These are phyloP conservation scores for Sarcophaga caerulescens DNA, from an alignment of 2,888 invertebrate genomes.

Conservation along the genomic window DNA sequence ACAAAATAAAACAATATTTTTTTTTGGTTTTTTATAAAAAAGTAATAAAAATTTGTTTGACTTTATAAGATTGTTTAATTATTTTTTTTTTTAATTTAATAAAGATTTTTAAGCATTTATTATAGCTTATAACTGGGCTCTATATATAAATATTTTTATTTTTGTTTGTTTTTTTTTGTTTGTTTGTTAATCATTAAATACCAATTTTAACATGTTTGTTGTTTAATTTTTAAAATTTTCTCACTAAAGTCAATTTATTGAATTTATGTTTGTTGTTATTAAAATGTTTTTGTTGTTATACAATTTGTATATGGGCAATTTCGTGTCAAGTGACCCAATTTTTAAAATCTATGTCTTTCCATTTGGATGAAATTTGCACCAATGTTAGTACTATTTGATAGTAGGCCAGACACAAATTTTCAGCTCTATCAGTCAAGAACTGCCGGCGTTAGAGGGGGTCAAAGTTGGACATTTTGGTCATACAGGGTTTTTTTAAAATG, in stretches of 20 bases:
- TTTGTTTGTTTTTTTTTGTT: conserved; percentile 13
- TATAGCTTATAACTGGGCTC: conserved; percentile 63
- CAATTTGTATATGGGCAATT: background rate
- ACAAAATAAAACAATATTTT: background rate
- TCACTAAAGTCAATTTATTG: conserved; percentile 51
- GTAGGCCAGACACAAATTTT: no score
- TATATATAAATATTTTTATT: conserved; percentile 43
- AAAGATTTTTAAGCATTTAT: conserved; percentile 63
- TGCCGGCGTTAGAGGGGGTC: no score
- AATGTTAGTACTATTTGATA: no score
- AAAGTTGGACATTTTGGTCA: no score
- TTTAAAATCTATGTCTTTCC: no score
- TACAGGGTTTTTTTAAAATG: no score
- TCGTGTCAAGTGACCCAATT: no score
- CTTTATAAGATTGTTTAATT: background rate
- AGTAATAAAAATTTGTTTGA: conserved; percentile 22
- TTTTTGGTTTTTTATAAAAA: conserved; percentile 23
- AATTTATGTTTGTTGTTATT: conserved; percentile 41
- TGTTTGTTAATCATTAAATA: conserved; percentile 29
- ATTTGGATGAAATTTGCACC: no score
- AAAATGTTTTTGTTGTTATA: conserved; percentile 18
- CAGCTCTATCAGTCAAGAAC: no score
- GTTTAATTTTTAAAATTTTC: conserved; percentile 52
- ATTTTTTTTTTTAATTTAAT: conserved; percentile 38
- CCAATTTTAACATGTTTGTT: conserved; percentile 61